These are phyloP conservation scores for Neoaliturus tenellus DNA, from an alignment of 2,888 invertebrate species.

Conservation along the genomic window DNA sequence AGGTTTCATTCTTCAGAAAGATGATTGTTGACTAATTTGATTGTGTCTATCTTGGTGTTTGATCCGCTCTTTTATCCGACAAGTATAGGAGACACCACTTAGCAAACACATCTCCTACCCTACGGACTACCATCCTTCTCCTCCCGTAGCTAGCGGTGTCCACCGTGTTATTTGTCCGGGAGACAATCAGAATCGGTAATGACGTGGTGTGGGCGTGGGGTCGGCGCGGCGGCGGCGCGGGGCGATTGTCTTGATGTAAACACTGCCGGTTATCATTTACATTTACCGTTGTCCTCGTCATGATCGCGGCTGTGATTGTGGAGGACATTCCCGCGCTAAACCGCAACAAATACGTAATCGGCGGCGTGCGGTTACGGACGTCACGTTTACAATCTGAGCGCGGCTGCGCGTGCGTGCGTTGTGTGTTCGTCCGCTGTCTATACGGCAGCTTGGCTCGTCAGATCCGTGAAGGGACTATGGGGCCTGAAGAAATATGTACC, in stretches of 20 bases:
- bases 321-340: conserved; percentile 22
- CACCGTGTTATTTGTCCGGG: too few species aligned
- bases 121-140: too few species aligned
- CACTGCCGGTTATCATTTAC: conserved; percentile 32
- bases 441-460: too few species aligned
- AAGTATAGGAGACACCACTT: too few species aligned
- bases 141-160: not conserved
- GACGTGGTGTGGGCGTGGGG: not conserved
- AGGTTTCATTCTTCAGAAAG: too few species aligned
- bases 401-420: not conserved
- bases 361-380: not conserved
- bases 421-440: not conserved
- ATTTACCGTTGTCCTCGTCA: conserved; percentile 26
- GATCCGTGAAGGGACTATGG: too few species aligned
- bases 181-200: not conserved
- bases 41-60: too few species aligned
- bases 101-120: too few species aligned
- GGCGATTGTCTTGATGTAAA: not conserved
- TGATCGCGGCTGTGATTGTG: not conserved
- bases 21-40: too few species aligned
- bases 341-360: conserved; percentile 48
- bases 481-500: too few species aligned
- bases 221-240: not conserved
- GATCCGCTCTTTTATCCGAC: too few species aligned
- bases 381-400: conserved; percentile 40